Conservation (phyloP, 2,888 invertebrate genomes). For the Eristalinus sepulchralis region DNA sequence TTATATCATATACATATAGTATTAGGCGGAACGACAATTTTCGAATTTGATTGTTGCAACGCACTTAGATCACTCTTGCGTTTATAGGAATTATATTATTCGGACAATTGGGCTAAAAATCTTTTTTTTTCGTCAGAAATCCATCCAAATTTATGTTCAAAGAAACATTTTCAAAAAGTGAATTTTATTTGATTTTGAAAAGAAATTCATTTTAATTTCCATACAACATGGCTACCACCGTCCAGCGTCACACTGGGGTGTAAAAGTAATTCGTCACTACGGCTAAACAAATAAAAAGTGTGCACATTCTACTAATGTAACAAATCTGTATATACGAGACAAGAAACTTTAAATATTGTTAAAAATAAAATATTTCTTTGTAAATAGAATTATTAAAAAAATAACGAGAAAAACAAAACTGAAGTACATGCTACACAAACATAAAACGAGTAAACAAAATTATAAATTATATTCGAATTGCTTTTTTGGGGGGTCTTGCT, state of each 20-base stretch:
- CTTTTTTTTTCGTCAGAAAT: too few relatives aligned
- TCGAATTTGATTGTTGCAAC: too few relatives aligned
- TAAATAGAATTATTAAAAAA: conserved; percentile 65
- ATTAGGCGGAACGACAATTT: too few relatives aligned
- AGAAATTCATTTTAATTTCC: not conserved
- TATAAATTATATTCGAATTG: conserved; percentile 66
- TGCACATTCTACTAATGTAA: conserved; percentile 47
- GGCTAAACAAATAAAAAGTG: conserved; percentile 50
- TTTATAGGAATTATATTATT: too few relatives aligned
- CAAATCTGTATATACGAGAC: conserved; percentile 40
- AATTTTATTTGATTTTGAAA: conserved; percentile 43
- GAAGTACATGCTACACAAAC: conserved; percentile 56
- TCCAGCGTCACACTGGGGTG: conserved; percentile 44
- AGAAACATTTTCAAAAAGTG: not conserved
- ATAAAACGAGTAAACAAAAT: not conserved
- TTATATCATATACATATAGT: too few relatives aligned
- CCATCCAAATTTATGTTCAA: too few relatives aligned
- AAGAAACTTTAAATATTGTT: conserved; percentile 35
- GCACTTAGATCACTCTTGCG: too few relatives aligned
- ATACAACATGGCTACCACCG: conserved; percentile 22
- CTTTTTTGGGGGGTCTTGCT: conserved; percentile 53
- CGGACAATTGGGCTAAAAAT: too few relatives aligned
- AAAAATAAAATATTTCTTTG: conserved; percentile 59
- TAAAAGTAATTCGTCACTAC: conserved; percentile 32
- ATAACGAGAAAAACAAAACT: conserved; percentile 16